Evolutionary conservation across 2,797 vertebrate species (phyloP).

Genomic region (Oophaga sylvatica): DNA sequence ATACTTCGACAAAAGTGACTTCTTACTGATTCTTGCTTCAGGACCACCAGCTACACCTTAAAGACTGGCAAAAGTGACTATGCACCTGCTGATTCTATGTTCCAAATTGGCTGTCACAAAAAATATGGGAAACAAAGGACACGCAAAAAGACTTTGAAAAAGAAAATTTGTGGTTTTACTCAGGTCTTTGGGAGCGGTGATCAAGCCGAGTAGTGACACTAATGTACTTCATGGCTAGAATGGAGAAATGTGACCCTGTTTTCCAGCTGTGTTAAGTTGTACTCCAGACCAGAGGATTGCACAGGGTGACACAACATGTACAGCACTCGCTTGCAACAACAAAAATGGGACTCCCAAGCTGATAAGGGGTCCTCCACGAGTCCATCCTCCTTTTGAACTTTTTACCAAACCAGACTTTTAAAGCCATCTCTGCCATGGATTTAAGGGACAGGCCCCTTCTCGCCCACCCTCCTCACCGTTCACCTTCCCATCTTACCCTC

Average conservation of each 20-base stretch:
- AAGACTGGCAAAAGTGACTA: neutral
- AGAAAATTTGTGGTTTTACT: neutral
- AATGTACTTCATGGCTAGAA: neutral
- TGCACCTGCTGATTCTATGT: neutral
- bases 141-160: neutral
- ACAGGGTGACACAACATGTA: neutral
- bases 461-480: slow-evolving; percentile 61
- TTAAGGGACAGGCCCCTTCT: slow-evolving; percentile 30
- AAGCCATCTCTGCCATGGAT: slow-evolving; percentile 16
- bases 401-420: slow-evolving; percentile 32
- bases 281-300: slow-evolving; percentile 24
- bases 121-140: too few relatives aligned
- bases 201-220: neutral
- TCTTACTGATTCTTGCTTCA: neutral
- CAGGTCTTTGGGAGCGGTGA: neutral
- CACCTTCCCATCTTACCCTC: slow-evolving; percentile 51
- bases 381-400: slow-evolving; percentile 30
- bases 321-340: neutral
- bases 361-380: neutral
- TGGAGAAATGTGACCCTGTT: neutral
- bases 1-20: neutral
- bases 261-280: neutral
- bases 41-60: neutral
- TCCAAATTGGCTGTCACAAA: neutral
- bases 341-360: neutral